These are phyloP conservation scores for Rhopilema esculentum DNA, from an alignment of 30 jellyfish, hydroid and myxozoan species.

Conservation along the genomic window DNA sequence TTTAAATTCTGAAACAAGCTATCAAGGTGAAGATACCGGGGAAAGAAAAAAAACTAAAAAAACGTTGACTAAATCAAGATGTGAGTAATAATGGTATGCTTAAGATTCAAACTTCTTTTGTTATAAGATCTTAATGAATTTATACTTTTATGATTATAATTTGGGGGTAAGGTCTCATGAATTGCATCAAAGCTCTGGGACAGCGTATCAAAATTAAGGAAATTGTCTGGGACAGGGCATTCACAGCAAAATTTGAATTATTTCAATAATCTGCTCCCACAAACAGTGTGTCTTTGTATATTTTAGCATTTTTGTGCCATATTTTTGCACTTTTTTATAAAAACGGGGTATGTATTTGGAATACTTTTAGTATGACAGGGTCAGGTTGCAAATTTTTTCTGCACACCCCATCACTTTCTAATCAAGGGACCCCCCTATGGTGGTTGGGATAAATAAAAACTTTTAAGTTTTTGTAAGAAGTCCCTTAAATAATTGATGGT, in stretches of 20 bases:
- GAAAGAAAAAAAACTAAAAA: background rate
- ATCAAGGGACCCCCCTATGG: background rate
- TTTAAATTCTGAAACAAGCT: background rate
- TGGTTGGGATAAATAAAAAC: background rate
- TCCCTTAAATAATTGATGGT: background rate
- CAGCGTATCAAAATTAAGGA: background rate
- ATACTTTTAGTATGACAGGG: background rate
- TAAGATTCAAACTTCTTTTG: background rate
- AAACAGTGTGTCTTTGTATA: background rate
- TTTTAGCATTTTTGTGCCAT: background rate
- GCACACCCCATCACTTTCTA: background rate
- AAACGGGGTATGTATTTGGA: too few relatives aligned
- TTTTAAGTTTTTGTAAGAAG: background rate
- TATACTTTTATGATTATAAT: background rate
- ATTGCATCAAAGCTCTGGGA: background rate
- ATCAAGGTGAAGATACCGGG: background rate
- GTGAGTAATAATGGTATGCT: background rate
- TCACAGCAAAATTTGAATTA: background rate
- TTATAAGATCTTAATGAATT: background rate
- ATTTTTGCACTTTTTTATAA: background rate
- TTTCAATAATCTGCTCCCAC: background rate
- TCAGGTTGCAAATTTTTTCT: background rate
- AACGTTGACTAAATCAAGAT: background rate
- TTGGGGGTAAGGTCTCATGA: background rate
- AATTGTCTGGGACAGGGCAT: background rate